Percentiles rank a stretch among this genome's conserved stretches.
Evolutionary conservation across 2,888 invertebrate genomes (phyloP).

Genomic region (Diaperis boleti): DNA sequence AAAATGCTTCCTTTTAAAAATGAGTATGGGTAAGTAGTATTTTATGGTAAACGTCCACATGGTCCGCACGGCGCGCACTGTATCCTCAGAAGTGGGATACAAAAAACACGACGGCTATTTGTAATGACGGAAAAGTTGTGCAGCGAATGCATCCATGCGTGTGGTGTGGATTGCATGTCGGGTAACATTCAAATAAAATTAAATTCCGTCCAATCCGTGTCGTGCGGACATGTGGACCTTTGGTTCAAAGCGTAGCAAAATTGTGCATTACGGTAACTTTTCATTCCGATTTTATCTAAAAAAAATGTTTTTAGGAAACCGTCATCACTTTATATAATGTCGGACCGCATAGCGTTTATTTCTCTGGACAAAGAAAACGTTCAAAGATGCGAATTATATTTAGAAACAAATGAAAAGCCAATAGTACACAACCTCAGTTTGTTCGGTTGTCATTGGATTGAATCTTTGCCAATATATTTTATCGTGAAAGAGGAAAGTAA

Average conservation of each 20-base stretch:
- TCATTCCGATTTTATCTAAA: slow-evolving; percentile 1
- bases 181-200: too few relatives aligned
- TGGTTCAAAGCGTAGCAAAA: too few relatives aligned
- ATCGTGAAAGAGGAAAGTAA: slow-evolving; percentile 28
- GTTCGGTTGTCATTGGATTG: slow-evolving; percentile 36
- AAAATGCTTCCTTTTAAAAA: slow-evolving; percentile 1
- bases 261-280: too few relatives aligned
- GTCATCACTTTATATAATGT: slow-evolving; percentile 1
- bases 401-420: slow-evolving; percentile 24
- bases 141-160: too few relatives aligned
- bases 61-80: too few relatives aligned
- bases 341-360: slow-evolving; percentile 17
- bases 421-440: slow-evolving; percentile 22
- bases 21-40: slow-evolving; percentile 25
- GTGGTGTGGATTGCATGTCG: too few relatives aligned
- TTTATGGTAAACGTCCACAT: too few relatives aligned
- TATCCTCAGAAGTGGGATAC: too few relatives aligned
- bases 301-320: slow-evolving; percentile 15
- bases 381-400: slow-evolving; percentile 28
- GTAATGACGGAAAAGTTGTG: too few relatives aligned
- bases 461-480: slow-evolving; percentile 32
- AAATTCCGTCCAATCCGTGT: too few relatives aligned
- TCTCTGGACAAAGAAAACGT: slow-evolving; percentile 20
- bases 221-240: too few relatives aligned
- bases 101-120: too few relatives aligned